Evolutionary conservation across 1,140 invertebrate species (phyloP).

Genomic region (Scylla paramamosain): DNA sequence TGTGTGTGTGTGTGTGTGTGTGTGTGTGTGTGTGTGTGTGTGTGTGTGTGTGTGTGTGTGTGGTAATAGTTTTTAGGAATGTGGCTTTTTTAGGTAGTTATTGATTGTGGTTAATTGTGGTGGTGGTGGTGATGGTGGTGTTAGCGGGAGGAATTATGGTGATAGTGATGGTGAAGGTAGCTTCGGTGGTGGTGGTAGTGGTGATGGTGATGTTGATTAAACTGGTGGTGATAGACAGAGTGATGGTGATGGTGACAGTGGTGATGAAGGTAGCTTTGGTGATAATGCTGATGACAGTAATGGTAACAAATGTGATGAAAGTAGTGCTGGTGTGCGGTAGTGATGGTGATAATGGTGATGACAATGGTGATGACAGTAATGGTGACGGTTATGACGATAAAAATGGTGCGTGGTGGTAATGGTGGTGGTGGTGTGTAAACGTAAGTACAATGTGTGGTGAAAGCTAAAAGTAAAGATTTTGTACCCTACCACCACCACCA

Average conservation of each 20-base stretch:
- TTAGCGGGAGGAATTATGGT: not conserved
- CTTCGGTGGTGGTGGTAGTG: not conserved
- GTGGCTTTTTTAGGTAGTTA: not conserved
- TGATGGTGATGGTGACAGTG: not conserved
- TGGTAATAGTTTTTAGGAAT: not conserved
- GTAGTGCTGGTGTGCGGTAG: not conserved
- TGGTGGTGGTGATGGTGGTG: not conserved
- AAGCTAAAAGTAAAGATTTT: not conserved
- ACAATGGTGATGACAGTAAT: not conserved
- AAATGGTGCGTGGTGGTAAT: not conserved
- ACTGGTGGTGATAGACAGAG: not conserved
- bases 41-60: not conserved
- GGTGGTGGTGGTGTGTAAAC: not conserved
- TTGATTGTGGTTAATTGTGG: not conserved
- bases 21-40: constrained; percentile 20
- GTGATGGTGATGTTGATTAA: not conserved
- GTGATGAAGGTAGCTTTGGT: not conserved
- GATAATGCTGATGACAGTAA: not conserved
- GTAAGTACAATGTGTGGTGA: not conserved
- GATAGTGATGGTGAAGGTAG: not conserved
- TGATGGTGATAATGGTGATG: not conserved
- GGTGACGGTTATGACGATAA: not conserved
- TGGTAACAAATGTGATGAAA: not conserved
- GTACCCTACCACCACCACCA: not conserved
- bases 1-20: constrained; percentile 17